Base-by-base conservation (phyloP, 2,888 invertebrate genomes). In the Malthinus flaveolus region DNA sequence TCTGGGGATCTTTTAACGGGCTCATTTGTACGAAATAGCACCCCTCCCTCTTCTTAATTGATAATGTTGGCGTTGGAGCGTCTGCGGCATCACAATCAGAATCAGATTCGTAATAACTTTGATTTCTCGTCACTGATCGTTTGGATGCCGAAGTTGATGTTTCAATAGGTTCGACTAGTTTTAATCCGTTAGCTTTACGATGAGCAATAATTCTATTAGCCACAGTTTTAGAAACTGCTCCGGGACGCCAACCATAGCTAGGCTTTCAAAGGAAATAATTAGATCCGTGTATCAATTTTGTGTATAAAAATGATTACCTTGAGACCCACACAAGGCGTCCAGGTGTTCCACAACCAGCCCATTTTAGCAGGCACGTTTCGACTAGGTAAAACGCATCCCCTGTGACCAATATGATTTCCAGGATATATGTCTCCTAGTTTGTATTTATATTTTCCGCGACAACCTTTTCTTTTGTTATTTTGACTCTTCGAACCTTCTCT, bases 341-440 rank as follows among this genome's bases (percentile, higher is more conserved):
- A 70, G 9, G 67, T 61, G 60, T 78, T 85, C 88, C 88, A 88
- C 31, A 86, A 71, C 88, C 88, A 88, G 0, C 88, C 88, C 87
- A 87, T 87, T 39, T 81, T 75, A 0, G 80, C 74, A 0, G 88
- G 88, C 0, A 88, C 87, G 6, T 81, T 78, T 31, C 79, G 77
- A 0, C 81, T 80, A 0, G 81, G 79, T 23, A 77, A 71, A 1
- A 82, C 73, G 68, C 87, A 87, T 59, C 78, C 71, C 54, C 80
- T 81, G 66, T 87, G 87, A 0, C 86, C 85, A 42, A 83, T 74
- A 9, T 79, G 77, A 0, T 79, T 77, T 0, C 84, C 83, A 60
- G 85, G 85, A 74, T 85, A 81, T 1, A 69, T 46, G 62, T 83
- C 82, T 0, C 84, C 84, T 62, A 82, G 80, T 1, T 73, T 77